Percentiles rank a stretch among this genome's conserved stretches.
Evolutionary conservation across 1,140 invertebrate species (phyloP).

Genomic region (Battus philenor): DNA sequence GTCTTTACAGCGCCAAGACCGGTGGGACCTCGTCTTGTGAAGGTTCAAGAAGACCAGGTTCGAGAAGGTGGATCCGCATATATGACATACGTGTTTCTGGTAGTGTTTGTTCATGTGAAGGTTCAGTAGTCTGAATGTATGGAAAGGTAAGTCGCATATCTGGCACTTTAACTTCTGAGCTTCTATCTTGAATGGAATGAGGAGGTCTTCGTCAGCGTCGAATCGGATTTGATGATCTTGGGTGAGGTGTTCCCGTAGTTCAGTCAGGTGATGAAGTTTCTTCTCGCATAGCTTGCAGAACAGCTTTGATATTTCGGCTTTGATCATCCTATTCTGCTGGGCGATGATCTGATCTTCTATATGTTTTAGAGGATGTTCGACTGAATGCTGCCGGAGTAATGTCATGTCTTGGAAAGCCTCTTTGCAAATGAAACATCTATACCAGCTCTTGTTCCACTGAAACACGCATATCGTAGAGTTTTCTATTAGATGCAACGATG

Average conservation of each 20-base stretch:
- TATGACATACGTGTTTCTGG: conserved; percentile 55
- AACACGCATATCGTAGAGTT: conserved; percentile 58
- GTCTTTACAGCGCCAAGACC: conserved; percentile 28
- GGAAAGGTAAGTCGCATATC: conserved; percentile 44
- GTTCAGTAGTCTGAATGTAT: conserved; percentile 44
- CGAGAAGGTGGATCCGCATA: conserved; percentile 52
- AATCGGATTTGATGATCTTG: conserved; percentile 36
- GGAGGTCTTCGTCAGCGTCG: conserved; percentile 29
- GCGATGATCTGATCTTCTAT: conserved; percentile 53
- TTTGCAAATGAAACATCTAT: conserved; percentile 55
- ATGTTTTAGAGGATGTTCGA: conserved; percentile 33
- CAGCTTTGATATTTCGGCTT: conserved; percentile 39
- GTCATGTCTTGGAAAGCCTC: conserved; percentile 46
- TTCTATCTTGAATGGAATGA: conserved; percentile 54
- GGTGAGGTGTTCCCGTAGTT: conserved; percentile 36
- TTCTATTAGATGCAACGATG: conserved; percentile 46
- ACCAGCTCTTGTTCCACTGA: conserved; percentile 59
- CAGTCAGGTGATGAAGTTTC: conserved; percentile 24
- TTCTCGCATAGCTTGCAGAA: conserved; percentile 38
- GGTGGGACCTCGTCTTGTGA: conserved; percentile 47
- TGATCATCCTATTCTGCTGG: conserved; percentile 50
- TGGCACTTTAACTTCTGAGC: conserved; percentile 40
- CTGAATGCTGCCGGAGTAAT: conserved; percentile 34
- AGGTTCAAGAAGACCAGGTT: conserved; percentile 54
- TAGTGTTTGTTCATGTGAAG: conserved; percentile 62